Evolutionary conservation across 1,140 invertebrate species (phyloP).

Genomic region (Drosophila pseudoobscura): DNA sequence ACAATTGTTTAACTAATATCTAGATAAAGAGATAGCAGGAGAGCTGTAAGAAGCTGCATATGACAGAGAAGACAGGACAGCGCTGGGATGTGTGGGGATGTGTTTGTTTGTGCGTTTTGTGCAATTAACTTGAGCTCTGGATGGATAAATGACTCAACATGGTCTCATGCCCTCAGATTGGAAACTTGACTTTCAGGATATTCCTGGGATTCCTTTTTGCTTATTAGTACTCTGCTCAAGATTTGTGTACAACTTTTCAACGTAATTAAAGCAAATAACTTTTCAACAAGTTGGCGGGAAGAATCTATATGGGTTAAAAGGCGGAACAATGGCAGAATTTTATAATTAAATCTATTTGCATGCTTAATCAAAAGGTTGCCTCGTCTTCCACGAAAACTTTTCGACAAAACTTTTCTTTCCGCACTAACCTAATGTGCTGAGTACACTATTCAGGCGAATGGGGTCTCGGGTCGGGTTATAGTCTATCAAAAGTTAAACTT

Average conservation of each 20-base stretch:
- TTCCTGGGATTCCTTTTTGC: conserved; percentile 7
- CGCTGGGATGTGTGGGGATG: conserved; percentile 14
- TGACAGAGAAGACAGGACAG: conserved; percentile 30
- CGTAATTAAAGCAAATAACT: conserved; percentile 25
- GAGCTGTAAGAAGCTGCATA: conserved; percentile 14
- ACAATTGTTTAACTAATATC: not conserved
- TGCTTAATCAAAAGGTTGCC: conserved; percentile 9
- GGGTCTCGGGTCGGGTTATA: not conserved
- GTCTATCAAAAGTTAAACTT: conserved; percentile 29
- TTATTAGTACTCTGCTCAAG: too few species aligned
- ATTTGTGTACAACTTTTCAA: conserved; percentile 5
- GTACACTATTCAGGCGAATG: not conserved
- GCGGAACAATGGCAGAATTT: conserved; percentile 29
- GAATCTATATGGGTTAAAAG: conserved; percentile 19
- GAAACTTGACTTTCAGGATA: not conserved
- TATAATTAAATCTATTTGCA: conserved; percentile 39
- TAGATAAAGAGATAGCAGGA: not conserved
- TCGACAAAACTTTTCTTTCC: conserved; percentile 16
- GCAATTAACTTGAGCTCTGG: not conserved
- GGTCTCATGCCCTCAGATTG: conserved; percentile 9
- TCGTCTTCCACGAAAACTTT: conserved; percentile 26
- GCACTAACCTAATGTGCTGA: conserved; percentile 16
- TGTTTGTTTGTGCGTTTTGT: conserved; percentile 2
- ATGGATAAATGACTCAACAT: conserved; percentile 7
- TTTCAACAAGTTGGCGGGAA: conserved; percentile 6